These are phyloP conservation scores for Tetragnatha montana DNA, from an alignment of 2,888 invertebrate species.

Conservation along the genomic window DNA sequence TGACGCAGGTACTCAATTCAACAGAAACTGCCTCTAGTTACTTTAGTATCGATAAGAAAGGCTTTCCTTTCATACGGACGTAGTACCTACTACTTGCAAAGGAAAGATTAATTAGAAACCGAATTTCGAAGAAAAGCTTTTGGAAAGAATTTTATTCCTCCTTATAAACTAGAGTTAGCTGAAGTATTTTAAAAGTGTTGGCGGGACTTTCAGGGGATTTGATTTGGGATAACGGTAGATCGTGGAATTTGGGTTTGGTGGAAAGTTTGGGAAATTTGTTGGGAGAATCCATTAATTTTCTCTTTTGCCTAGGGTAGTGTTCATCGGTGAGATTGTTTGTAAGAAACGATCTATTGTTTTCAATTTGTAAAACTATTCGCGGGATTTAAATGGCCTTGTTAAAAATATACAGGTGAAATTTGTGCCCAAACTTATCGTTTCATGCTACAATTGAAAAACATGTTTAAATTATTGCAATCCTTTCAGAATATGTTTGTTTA, in stretches of 20 bases:
- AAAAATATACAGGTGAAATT: no score
- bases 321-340: no score
- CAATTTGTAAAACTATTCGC: no score
- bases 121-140: not conserved
- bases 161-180: not conserved
- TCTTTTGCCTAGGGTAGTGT: no score
- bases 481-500: no score
- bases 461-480: no score
- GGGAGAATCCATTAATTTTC: not conserved
- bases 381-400: no score
- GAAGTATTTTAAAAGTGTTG: not conserved
- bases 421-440: no score
- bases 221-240: no score
- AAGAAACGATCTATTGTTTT: no score
- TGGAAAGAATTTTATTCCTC: not conserved
- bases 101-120: not conserved
- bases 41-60: not conserved
- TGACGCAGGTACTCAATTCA: slow-evolving; percentile 14
- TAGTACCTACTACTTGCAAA: not conserved
- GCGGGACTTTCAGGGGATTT: not conserved
- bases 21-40: slow-evolving; percentile 16
- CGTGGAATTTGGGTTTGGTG: not conserved
- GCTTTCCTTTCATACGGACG: not conserved
- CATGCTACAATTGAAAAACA: no score
- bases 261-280: not conserved